A percentile compares a stretch with the other conserved stretches of the same genome.
phyloP scores from a whole-genome alignment of 1,140 invertebrate genomes.

The Ylistrum balloti region DNA sequence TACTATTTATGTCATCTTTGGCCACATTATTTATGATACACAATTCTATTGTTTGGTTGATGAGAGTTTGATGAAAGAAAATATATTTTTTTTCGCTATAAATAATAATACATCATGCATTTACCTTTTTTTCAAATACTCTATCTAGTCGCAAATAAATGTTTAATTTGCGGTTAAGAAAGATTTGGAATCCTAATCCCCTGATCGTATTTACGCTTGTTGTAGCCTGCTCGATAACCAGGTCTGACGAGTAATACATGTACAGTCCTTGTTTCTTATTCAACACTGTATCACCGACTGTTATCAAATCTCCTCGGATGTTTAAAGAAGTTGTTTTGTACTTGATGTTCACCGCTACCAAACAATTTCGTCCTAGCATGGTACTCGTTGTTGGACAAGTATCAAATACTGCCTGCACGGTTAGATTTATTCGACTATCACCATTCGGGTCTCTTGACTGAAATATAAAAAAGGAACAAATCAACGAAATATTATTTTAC shows the following conservation, averaged over 20 bases:
- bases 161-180: conserved; percentile 52
- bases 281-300: conserved; percentile 13
- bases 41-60: no score
- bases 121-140: conserved; percentile 66
- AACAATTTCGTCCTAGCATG: conserved; percentile 41
- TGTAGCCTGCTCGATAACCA: conserved; percentile 62
- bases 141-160: conserved; percentile 59
- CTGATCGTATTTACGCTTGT: conserved; percentile 54
- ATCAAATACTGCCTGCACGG: neutral
- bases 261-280: conserved; percentile 41
- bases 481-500: no score
- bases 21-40: no score
- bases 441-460: neutral
- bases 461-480: no score
- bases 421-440: neutral
- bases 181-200: conserved; percentile 63
- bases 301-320: conserved; percentile 48
- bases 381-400: conserved; percentile 18
- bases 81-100: no score
- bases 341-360: conserved; percentile 41
- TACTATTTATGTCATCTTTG: no score
- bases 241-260: conserved; percentile 46
- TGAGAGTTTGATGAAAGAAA: no score
- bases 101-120: no score
- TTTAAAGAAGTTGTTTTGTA: conserved; percentile 45